Conservation (phyloP, 2,113 vertebrate species). For the Aegotheles bennettii region DNA sequence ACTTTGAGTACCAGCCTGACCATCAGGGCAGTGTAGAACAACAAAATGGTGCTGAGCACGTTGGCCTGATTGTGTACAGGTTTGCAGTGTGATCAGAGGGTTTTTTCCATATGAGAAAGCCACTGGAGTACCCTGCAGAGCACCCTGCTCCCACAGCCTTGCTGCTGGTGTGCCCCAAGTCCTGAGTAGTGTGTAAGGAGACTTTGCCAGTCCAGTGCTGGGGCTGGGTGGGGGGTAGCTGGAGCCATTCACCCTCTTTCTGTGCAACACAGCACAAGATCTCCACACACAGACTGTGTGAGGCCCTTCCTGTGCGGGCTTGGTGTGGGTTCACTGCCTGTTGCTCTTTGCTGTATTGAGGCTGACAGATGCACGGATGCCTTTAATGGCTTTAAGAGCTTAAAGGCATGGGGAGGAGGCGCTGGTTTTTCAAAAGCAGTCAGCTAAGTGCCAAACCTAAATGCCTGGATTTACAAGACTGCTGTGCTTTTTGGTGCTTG, state of each 20-base stretch:
- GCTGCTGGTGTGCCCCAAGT: neutral
- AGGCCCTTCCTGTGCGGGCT: neutral
- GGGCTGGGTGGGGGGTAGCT: too few relatives aligned
- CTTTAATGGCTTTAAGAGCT: neutral
- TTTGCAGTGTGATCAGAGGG: accelerated
- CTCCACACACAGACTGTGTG: accelerated
- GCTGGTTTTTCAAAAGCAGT: neutral
- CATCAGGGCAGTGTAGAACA: neutral
- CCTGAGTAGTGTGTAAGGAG: neutral
- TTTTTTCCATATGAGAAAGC: neutral
- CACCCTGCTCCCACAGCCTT: neutral
- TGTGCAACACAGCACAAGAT: accelerated
- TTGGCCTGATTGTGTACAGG: accelerated
- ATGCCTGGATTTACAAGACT: neutral
- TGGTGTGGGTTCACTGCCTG: accelerated
- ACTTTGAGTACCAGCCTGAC: neutral
- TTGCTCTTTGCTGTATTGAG: neutral
- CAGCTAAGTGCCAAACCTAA: too few relatives aligned
- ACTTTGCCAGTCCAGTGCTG: neutral
- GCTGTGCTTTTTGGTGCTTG: neutral
- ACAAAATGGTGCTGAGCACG: neutral
- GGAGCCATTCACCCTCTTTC: neutral
- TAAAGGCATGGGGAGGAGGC: neutral
- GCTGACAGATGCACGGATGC: neutral
- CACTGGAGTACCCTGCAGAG: neutral